Conservation (phyloP, 2,113 vertebrate genomes). For the Azemiops feae region DNA sequence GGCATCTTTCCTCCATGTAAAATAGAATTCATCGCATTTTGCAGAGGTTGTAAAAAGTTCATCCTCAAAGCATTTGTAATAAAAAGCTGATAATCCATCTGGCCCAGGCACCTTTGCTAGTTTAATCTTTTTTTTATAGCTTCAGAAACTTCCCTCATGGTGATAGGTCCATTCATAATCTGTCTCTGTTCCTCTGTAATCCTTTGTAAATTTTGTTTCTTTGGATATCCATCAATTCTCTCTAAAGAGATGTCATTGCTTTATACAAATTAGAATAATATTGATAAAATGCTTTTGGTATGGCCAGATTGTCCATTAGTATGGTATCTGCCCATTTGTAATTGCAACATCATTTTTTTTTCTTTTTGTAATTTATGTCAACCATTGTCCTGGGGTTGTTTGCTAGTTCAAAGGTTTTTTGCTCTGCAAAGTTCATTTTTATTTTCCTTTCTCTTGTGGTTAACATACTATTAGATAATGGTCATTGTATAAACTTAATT, state of each 20-base stretch:
- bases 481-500: background rate
- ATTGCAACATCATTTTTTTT: background rate
- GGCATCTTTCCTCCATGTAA: background rate
- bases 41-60: background rate
- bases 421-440: background rate
- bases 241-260: background rate
- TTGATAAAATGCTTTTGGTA: background rate
- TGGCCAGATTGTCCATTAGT: background rate
- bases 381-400: background rate
- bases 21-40: background rate
- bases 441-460: background rate
- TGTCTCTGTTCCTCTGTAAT: background rate
- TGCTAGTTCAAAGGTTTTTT: background rate
- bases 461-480: background rate
- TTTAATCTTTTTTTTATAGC: background rate
- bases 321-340: background rate
- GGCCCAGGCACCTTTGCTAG: background rate
- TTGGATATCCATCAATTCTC: background rate
- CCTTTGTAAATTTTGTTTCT: background rate
- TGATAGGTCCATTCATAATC: background rate
- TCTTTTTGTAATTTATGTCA: background rate
- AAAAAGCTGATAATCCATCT: background rate
- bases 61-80: background rate
- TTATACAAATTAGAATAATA: background rate
- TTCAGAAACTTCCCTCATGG: background rate